Conservation (phyloP, 2,797 vertebrate genomes). For the Pteronotus mesoamericanus region DNA sequence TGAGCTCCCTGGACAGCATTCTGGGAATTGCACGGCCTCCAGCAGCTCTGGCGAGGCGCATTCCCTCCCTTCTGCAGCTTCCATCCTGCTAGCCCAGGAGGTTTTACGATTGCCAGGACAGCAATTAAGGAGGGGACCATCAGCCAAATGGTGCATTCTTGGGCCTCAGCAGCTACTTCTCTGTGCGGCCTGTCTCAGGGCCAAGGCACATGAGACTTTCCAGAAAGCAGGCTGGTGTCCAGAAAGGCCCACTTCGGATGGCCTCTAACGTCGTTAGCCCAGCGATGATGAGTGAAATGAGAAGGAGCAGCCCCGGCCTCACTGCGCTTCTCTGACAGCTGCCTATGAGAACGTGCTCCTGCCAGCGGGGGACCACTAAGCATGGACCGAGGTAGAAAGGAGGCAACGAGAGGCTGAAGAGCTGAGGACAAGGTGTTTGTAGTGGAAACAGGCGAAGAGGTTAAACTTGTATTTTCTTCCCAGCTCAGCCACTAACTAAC, state of each 20-base stretch:
- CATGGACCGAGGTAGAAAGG: background rate
- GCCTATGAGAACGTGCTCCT: background rate
- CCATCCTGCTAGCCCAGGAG: background rate
- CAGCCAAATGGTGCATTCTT: conserved; percentile 31
- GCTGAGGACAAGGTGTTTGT: accelerated
- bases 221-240: conserved; percentile 17
- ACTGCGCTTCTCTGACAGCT: background rate
- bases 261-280: background rate
- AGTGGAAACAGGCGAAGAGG: background rate
- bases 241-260: background rate
- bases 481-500: background rate
- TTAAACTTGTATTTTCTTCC: background rate
- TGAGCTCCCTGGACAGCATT: background rate
- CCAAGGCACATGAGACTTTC: conserved; percentile 15
- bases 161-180: background rate
- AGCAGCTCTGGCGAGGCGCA: background rate
- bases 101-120: background rate
- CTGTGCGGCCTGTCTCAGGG: background rate
- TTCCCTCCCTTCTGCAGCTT: background rate
- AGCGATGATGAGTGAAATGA: background rate
- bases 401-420: background rate
- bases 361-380: background rate
- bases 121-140: conserved; percentile 13
- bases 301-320: background rate
- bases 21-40: background rate